Base-by-base conservation (phyloP, 2,113 vertebrate species). In the Hippocampus abdominalis region DNA sequence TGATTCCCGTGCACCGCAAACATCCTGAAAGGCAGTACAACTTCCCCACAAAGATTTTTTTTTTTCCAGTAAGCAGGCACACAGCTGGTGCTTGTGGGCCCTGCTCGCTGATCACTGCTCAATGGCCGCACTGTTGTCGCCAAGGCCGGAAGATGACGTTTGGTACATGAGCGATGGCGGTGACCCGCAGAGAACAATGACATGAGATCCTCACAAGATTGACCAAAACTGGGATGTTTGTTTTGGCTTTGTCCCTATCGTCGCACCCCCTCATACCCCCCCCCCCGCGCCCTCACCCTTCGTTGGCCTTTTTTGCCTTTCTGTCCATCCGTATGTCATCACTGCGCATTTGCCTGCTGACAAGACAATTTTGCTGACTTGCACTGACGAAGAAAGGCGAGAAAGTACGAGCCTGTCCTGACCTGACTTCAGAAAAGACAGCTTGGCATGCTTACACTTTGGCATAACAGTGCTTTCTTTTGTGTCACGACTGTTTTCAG, bases 361-460 rank as follows among this genome's bases (percentile, higher is more conserved):
- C 62, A 76, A 83, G 84, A 82, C 81, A 64, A 64, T 71, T 77
- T 78, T 36, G 68, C 74, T 88, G 86, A 88, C 78, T 87, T 84
- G 78, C 72, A 72, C 74, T 83, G 87, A 83, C 81, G 81, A 81
- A 87, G 70, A 80, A 63, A 68, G 72, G 86, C 75, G 84, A 27
- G 78, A 70, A 74, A 84, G 84, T 81, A 74, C 42, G 70, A 74
- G 84, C 84, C 70, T 90, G 88, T 83, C 83, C 84, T 83, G 87
- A 89, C 87, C 85, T 85, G 87, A 89, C 87, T 86, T 83, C 76
- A 82, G 84, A 90, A 88, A 71, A 87, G 84, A 82, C 82, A 61
- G 74, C 81, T 79, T 87, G 84, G 85, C 89, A 87, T 75, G 76
- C 81, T 84, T 49, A 16, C 72, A 29, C 81, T 65, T 72, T 23